Conservation (phyloP, 2,888 invertebrate genomes). For the Spisula solida region DNA sequence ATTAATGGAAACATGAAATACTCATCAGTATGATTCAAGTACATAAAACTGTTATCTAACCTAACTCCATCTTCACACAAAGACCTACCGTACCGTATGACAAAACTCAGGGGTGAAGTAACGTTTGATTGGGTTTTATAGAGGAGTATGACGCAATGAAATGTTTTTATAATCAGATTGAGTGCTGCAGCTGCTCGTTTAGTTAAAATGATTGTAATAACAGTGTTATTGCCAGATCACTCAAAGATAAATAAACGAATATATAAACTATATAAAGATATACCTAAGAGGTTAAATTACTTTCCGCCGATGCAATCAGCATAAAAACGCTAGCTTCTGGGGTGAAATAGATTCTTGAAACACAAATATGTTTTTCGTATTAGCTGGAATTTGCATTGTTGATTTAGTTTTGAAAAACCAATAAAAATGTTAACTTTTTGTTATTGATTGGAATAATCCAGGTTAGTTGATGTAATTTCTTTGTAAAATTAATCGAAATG, state of each 20-base stretch:
- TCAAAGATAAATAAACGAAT: slow-evolving; percentile 27
- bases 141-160: not conserved
- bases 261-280: slow-evolving; percentile 27
- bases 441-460: not conserved
- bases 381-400: too few species aligned
- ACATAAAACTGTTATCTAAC: not conserved
- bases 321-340: not conserved
- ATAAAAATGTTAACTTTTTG: not conserved
- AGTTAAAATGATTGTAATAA: not conserved
- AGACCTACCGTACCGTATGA: not conserved
- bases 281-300: slow-evolving; percentile 11
- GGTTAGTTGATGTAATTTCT: not conserved
- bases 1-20: not conserved
- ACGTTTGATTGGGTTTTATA: not conserved
- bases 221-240: slow-evolving; percentile 29
- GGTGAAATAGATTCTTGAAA: not conserved
- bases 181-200: slow-evolving; percentile 31
- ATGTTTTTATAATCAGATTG: slow-evolving; percentile 10
- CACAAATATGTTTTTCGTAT: too few species aligned
- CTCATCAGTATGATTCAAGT: not conserved
- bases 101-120: not conserved
- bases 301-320: not conserved
- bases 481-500: slow-evolving; percentile 12
- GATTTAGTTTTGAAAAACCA: not conserved
- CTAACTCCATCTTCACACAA: not conserved